Percentiles rank a stretch among this genome's conserved stretches.
Conservation (phyloP, 1,140 invertebrate genomes). For the Hycleus cichorii region DNA sequence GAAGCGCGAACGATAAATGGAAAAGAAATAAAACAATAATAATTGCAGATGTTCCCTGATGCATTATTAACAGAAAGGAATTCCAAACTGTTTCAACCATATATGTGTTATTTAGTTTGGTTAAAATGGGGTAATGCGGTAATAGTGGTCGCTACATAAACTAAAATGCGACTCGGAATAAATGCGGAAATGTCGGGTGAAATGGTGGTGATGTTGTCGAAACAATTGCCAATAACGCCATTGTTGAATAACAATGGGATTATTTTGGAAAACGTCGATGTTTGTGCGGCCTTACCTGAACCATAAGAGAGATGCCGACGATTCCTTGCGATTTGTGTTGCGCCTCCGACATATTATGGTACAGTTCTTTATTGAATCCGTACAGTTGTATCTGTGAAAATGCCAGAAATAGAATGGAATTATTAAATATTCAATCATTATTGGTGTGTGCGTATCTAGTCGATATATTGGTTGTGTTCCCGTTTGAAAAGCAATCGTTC, state of each 20-base stretch:
- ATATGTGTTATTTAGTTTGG: too few relatives aligned
- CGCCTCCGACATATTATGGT: conserved; percentile 92
- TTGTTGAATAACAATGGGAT: background rate
- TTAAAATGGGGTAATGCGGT: background rate
- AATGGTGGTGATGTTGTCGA: too few relatives aligned
- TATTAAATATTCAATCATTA: too few relatives aligned
- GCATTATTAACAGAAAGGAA: conserved; percentile 16
- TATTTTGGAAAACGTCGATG: too few relatives aligned
- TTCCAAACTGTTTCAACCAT: conserved; percentile 1
- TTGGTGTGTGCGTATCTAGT: too few relatives aligned
- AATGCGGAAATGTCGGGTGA: conserved; percentile 19
- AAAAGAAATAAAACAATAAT: conserved; percentile 4
- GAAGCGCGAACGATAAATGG: too few relatives aligned
- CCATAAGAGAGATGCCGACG: conserved; percentile 86
- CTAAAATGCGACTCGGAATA: conserved; percentile 23
- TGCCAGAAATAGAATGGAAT: conserved; percentile 11
- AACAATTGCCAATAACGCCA: conserved; percentile 2
- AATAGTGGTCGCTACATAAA: conserved; percentile 24
- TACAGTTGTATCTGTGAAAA: conserved; percentile 83
- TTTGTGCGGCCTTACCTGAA: conserved; percentile 61
- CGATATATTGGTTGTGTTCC: too few relatives aligned
- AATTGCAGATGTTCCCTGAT: conserved; percentile 17
- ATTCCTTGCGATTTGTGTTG: conserved; percentile 88
- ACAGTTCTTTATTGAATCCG: conserved; percentile 94
- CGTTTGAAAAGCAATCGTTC: background rate